phyloP scores from a whole-genome alignment of 2,797 vertebrate genomes.

The Lepilemur septentrionalis region DNA sequence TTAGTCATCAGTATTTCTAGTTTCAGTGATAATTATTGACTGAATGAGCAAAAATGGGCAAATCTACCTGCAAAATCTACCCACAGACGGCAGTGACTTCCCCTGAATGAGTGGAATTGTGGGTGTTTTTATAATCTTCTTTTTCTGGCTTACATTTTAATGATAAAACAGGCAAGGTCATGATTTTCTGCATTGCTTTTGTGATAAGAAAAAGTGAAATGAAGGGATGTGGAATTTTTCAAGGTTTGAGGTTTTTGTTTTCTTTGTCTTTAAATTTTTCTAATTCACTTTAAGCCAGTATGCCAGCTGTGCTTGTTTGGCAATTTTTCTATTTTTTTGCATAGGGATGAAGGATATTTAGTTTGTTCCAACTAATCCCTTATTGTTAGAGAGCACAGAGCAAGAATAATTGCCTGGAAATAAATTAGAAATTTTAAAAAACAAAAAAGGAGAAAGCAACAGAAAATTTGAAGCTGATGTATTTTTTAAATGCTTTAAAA shows the following conservation, averaged over 20 bases:
- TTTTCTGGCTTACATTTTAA: slow-evolving; percentile 5
- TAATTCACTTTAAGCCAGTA: neutral
- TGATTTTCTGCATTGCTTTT: slow-evolving; percentile 21
- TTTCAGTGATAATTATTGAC: neutral
- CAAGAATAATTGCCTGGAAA: slow-evolving; percentile 5
- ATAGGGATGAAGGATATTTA: neutral
- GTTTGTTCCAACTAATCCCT: neutral
- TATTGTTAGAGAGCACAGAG: neutral
- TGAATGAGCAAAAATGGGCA: neutral
- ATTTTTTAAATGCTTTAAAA: slow-evolving; percentile 7
- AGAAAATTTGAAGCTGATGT: neutral
- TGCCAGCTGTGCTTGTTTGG: neutral
- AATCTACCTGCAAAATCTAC: neutral
- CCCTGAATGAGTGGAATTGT: neutral
- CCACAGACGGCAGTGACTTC: neutral
- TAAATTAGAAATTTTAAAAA: slow-evolving; percentile 21
- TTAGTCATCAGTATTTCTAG: neutral
- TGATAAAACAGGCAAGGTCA: neutral
- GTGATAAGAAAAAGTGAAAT: slow-evolving; percentile 30
- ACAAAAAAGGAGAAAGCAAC: neutral
- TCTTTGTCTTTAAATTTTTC: slow-evolving; percentile 1
- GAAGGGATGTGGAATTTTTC: neutral
- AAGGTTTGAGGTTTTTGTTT: neutral
- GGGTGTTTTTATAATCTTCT: neutral
- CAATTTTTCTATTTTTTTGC: slow-evolving; percentile 8